phyloP scores from a whole-genome alignment of 2,113 vertebrate genomes.

The Bubo blakistoni region DNA sequence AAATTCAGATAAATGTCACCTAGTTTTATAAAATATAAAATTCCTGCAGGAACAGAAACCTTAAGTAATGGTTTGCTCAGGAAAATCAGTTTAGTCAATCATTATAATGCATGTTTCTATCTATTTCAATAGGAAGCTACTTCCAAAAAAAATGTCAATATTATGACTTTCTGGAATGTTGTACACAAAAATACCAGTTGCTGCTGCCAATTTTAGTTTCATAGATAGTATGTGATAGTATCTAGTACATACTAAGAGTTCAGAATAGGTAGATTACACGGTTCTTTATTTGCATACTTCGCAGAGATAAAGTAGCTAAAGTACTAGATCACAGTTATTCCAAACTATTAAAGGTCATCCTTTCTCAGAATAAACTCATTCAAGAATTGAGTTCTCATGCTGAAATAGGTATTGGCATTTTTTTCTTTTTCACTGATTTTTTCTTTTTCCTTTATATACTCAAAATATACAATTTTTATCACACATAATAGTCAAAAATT shows the following conservation, averaged over 20 bases:
- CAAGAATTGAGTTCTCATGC: background rate
- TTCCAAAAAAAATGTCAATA: background rate
- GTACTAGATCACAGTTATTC: background rate
- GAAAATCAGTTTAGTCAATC: background rate
- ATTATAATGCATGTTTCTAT: background rate
- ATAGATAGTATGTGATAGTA: background rate
- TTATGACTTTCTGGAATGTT: background rate
- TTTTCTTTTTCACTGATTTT: background rate
- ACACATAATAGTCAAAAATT: background rate
- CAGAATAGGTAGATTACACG: background rate
- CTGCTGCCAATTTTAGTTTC: background rate
- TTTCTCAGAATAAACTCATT: background rate
- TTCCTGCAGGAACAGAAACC: background rate
- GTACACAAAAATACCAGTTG: background rate
- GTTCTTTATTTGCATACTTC: background rate
- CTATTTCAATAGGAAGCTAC: background rate
- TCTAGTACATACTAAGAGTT: background rate
- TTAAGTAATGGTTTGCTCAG: background rate
- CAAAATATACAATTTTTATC: background rate
- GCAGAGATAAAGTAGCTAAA: background rate
- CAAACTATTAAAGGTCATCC: background rate
- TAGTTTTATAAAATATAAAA: background rate
- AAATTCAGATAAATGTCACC: background rate
- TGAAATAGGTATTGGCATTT: background rate
- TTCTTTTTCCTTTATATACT: background rate